phyloP scores from a whole-genome alignment of 2,797 vertebrate species.

The Pelobates cultripes region DNA sequence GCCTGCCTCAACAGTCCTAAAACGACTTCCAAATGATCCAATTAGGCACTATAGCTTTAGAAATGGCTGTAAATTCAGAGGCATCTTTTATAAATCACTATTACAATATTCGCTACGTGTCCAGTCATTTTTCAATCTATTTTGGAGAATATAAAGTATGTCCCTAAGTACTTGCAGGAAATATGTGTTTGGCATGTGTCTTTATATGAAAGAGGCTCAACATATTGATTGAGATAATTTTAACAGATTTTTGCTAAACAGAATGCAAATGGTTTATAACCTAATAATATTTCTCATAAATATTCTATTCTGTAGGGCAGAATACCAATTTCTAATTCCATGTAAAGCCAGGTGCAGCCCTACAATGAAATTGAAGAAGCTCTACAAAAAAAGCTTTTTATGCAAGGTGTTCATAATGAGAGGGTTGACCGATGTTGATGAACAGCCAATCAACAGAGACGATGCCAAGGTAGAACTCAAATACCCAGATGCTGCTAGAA shows the following conservation, averaged over 20 bases:
- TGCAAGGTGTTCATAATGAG: conserved; percentile 51
- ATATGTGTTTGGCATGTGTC: conserved; percentile 1
- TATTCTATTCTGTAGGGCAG: conserved; percentile 36
- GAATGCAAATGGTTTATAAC: conserved; percentile 20
- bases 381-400: conserved; percentile 26
- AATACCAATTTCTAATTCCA: conserved; percentile 36
- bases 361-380: background rate
- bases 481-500: conserved; percentile 10
- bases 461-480: conserved; percentile 43
- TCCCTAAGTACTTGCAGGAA: background rate
- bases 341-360: conserved; percentile 34
- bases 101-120: background rate
- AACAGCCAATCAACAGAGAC: conserved; percentile 37
- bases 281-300: conserved; percentile 7
- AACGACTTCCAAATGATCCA: background rate
- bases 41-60: background rate
- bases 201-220: background rate
- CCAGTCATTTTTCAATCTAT: background rate
- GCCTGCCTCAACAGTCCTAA: too few species aligned
- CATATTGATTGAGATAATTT: background rate
- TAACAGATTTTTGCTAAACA: conserved; percentile 4
- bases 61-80: background rate
- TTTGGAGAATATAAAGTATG: background rate
- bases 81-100: background rate
- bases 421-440: conserved; percentile 42